phyloP scores from a whole-genome alignment of 2,888 invertebrate genomes.

The Spilosoma lubricipeda region DNA sequence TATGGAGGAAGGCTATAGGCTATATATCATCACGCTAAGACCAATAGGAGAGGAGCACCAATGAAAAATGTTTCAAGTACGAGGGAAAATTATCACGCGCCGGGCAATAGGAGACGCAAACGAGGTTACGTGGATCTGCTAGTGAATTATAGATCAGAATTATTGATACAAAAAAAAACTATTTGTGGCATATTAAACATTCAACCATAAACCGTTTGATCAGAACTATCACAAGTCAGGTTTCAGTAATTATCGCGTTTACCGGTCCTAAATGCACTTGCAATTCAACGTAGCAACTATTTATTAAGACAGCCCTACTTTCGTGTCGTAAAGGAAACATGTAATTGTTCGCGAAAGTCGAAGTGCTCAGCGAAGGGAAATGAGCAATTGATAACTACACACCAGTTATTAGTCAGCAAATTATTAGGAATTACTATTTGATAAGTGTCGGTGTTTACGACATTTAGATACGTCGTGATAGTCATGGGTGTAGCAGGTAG shows the following conservation, averaged over 20 bases:
- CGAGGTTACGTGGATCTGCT: no score
- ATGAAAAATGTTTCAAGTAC: no score
- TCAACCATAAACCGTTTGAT: neutral
- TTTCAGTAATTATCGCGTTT: neutral
- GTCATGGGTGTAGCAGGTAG: neutral
- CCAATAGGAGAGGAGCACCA: no score
- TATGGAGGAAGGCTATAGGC: no score
- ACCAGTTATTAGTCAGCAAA: neutral
- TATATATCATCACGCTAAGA: no score
- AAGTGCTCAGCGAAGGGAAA: constrained; percentile 9
- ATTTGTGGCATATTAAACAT: neutral
- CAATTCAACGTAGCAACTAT: neutral
- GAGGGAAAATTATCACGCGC: no score
- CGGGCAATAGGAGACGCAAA: no score
- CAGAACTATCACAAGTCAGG: neutral
- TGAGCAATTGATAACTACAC: constrained; percentile 11
- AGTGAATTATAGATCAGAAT: neutral
- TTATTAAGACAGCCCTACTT: constrained; percentile 10
- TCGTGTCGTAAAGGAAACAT: constrained; percentile 10
- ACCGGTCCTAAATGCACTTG: neutral
- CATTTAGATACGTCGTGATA: neutral
- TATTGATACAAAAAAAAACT: neutral
- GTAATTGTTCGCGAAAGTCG: constrained; percentile 18
- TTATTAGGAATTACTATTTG: neutral
- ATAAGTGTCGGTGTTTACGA: neutral